Evolutionary conservation across 2,888 invertebrate species (phyloP), one percentile per base, ranked within the genome.

Genomic region (Drosophila anceps): DNA sequence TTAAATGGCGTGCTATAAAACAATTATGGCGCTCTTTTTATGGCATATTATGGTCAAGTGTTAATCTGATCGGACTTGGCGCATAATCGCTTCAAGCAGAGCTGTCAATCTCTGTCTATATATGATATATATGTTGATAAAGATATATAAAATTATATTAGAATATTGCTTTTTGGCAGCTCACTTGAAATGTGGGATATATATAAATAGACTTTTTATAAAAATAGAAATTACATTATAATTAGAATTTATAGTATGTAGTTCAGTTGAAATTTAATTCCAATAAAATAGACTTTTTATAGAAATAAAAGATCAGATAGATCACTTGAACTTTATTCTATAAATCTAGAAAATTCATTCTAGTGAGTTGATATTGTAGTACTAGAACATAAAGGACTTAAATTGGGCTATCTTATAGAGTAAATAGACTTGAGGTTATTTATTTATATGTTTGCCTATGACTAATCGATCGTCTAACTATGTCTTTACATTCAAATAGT

Each of bases 1-100:
- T 48, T 72, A 80, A 78, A 57, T 67, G 68, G 39, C 65, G 69
- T 64, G 74, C 78, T 59, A 70, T 82, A 81, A 82, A 82, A 67
- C 72, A 81, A 73, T 82, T 78, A 73, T 78, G 53, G 43, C 68
- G 0, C 24, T 37, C 29, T 63, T 59, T 69, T 75, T 73, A 73
- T 75, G 59, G 44, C 62, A 61, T 1, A n/a, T 41, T 12, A 13
- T 29, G 15, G 18, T 37, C 12, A 1, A 43, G 43, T 13, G 20
- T 9, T 37, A 54, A 61, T 46, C 69, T 35, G 46, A 68, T 44
- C 12, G 2, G 9, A 39, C 24, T 33, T 33, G 31, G 31, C 31
- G 6, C 5, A 18, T 15, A 53, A 53, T 37, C 13, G 18, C 15
- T 44, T 29, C 20, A 29, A 29, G 43, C 12, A 15, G 13, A 18